phyloP scores from a whole-genome alignment of 2,888 invertebrate genomes.

The Drosophila leonis region DNA sequence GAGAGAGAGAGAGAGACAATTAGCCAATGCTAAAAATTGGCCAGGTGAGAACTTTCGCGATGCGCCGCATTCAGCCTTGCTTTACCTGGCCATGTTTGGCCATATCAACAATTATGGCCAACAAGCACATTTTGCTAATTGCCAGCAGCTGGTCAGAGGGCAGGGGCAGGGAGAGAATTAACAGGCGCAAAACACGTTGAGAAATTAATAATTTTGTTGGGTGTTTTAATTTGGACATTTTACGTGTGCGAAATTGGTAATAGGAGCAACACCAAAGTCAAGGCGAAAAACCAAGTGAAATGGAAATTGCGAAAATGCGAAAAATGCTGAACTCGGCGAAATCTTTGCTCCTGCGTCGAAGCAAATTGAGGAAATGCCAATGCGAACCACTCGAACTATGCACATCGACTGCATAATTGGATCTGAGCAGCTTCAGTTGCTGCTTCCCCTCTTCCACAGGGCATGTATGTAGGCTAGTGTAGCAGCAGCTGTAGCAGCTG shows the following conservation, averaged over 20 bases:
- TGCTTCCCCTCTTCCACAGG: not conserved
- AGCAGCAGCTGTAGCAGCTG: not conserved
- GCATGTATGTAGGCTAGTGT: not conserved
- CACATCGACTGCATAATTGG: constrained; percentile 71
- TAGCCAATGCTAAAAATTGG: constrained; percentile 56
- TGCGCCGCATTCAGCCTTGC: constrained; percentile 1
- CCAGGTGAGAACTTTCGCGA: constrained; percentile 11
- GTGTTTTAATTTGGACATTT: constrained; percentile 66
- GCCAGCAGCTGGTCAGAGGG: constrained; percentile 24
- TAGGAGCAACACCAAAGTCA: constrained; percentile 14
- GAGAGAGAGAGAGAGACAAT: constrained; percentile 48
- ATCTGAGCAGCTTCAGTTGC: constrained; percentile 17
- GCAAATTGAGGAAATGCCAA: constrained; percentile 59
- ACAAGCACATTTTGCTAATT: constrained; percentile 75
- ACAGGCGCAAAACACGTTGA: constrained; percentile 50
- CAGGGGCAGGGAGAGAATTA: not conserved
- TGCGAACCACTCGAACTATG: constrained; percentile 35
- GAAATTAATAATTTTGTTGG: constrained; percentile 70
- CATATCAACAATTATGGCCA: constrained; percentile 63
- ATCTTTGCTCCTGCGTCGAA: constrained; percentile 17
- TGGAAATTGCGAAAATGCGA: constrained; percentile 56
- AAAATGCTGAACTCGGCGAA: constrained; percentile 51
- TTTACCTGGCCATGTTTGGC: constrained; percentile 10
- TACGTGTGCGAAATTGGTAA: constrained; percentile 67
- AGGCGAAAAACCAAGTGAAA: constrained; percentile 42